Base-by-base conservation (phyloP, 1,140 invertebrate genomes). In the Drosophila arizonae region DNA sequence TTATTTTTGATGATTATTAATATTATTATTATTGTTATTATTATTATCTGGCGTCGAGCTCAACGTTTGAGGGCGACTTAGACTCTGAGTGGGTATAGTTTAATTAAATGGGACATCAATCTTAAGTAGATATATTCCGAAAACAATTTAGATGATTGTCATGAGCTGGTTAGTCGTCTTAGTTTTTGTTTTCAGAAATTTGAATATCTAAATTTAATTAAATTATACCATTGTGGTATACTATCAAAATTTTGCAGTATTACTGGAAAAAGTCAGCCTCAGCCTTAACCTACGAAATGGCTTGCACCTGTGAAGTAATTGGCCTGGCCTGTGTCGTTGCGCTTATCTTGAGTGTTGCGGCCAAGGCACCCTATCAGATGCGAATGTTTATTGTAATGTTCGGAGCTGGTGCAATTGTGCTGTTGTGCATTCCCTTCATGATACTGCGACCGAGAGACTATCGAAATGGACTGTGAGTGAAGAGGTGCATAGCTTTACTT, bases 401-500 rank as follows among this genome's bases (percentile, higher is more conserved):
- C 26, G 70, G 95, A 41, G 80, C 93, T 5, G 93, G 93, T 52
- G 85, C 94, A 17, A 80, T 95, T 71, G 93, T 95, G 0, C 93
- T 94, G 58, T 90, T 94, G 21, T 95, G 94, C 57, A 93, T 96
- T 56, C 96, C 96, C 15, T 90, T 96, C 6, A 96, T 97, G 95
- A 91, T 96, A 13, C 89, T 95, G 2, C 93, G 92, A 68, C 95
- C 95, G 6, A 92, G 94, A 52, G 93, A 95, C 81, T 95, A 95
- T 76, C 94, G 93, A 84, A 96, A 96, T 92, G 96, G 95, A 15
- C 87, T 96, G 96, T 96, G 93, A 96, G 95, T 80, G 4, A 0
- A 24, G 6, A 13, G n/a, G 6, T 17, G 5, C 4, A 41, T 10
- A 11, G 1, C 6, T 30, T 33, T 24, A 11, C 5, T 3, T 6